Conservation (phyloP, 2,888 invertebrate species). For the Lysandra coridon region DNA sequence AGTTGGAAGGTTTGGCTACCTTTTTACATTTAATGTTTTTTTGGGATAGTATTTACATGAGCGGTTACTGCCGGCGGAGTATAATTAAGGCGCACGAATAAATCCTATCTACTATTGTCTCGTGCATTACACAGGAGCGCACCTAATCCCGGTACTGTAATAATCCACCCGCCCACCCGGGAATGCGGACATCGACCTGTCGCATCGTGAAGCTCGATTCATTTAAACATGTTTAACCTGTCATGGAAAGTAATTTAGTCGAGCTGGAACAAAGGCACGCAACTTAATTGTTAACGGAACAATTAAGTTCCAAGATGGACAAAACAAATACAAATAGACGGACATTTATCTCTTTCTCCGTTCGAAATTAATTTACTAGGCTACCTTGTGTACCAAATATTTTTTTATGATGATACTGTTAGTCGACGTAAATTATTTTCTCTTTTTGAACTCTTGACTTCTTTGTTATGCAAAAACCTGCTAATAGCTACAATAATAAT, state of each 20-base stretch:
- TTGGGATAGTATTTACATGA: neutral
- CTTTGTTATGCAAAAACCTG: neutral
- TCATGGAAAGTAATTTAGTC: slow-evolving; percentile 4
- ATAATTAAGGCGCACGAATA: neutral
- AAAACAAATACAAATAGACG: slow-evolving; percentile 26
- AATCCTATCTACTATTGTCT: neutral
- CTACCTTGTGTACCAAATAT: neutral
- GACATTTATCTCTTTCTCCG: slow-evolving; percentile 16
- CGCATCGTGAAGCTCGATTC: neutral
- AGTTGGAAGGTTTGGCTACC: neutral
- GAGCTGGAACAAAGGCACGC: slow-evolving; percentile 6
- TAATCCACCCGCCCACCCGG: neutral
- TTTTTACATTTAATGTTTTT: no score
- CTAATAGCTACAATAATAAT: neutral
- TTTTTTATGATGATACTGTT: neutral
- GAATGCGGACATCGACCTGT: neutral
- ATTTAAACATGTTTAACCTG: neutral
- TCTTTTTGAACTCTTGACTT: neutral
- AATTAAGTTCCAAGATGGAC: neutral
- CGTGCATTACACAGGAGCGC: neutral
- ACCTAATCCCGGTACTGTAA: neutral
- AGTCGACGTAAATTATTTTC: neutral
- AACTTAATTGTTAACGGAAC: neutral
- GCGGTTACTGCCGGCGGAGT: neutral
- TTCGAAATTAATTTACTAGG: slow-evolving; percentile 6